Conservation (phyloP, 2,888 invertebrate species). For the Limenitis camilla region DNA sequence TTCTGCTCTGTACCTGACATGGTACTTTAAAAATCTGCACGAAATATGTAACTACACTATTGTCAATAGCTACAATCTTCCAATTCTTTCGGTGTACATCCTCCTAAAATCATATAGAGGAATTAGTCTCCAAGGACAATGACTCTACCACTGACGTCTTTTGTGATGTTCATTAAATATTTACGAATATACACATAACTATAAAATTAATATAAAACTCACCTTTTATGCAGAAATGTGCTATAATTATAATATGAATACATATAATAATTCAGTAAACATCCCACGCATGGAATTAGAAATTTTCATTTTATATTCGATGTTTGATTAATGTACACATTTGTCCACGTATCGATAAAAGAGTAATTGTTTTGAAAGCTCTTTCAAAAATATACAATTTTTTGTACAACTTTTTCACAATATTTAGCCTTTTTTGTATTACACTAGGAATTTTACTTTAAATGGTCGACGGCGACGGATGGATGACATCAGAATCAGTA, state of each 20-base stretch:
- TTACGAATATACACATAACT: not conserved
- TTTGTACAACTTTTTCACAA: constrained; percentile 2
- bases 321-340: constrained; percentile 1
- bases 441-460: constrained; percentile 24
- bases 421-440: constrained; percentile 16
- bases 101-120: constrained; percentile 45
- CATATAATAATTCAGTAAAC: constrained; percentile 37
- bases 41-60: constrained; percentile 28
- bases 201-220: constrained; percentile 9
- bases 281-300: constrained; percentile 61
- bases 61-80: constrained; percentile 40
- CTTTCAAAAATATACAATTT: not conserved
- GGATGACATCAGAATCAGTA: constrained; percentile 30
- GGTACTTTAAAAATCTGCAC: constrained; percentile 49
- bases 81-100: constrained; percentile 47
- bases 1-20: constrained; percentile 73
- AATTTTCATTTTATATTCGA: constrained; percentile 22
- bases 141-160: constrained; percentile 22
- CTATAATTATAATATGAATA: constrained; percentile 16
- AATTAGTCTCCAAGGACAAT: constrained; percentile 28
- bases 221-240: constrained; percentile 16
- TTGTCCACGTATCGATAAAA: not conserved
- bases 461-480: constrained; percentile 30
- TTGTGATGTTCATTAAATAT: not conserved
- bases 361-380: not conserved